phyloP scores from a whole-genome alignment of 2,113 vertebrate species.

The Sorex araneus region DNA sequence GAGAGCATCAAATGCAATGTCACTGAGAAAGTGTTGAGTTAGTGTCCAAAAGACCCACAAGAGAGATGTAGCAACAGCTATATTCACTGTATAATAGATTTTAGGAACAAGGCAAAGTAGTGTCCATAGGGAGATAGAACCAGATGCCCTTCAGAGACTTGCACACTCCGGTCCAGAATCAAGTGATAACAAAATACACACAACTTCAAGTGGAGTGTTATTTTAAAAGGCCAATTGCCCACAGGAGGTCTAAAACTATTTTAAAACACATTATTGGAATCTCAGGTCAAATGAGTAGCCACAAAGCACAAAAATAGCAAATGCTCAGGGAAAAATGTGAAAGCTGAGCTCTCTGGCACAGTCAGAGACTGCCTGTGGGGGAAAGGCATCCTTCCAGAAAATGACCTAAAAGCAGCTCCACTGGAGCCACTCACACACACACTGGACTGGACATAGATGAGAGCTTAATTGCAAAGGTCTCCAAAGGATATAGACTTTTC shows the following conservation, averaged over 20 bases:
- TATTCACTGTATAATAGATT: neutral
- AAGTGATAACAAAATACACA: neutral
- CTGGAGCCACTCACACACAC: neutral
- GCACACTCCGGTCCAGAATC: neutral
- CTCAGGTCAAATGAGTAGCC: constrained; percentile 51
- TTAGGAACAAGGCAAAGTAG: too few relatives aligned
- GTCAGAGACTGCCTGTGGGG: constrained; percentile 17
- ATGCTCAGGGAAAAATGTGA: constrained; percentile 44
- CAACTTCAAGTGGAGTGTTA: neutral
- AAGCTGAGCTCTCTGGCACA: neutral
- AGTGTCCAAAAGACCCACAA: neutral
- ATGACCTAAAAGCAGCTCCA: constrained; percentile 24
- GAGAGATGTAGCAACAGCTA: neutral
- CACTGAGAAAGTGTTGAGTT: neutral
- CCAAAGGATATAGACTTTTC: neutral
- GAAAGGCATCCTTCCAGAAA: constrained; percentile 65
- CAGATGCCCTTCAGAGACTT: neutral
- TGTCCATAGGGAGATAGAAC: too few relatives aligned
- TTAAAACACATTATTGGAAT: constrained; percentile 59
- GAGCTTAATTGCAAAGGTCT: constrained; percentile 54
- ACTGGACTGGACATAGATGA: constrained; percentile 12
- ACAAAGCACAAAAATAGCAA: constrained; percentile 24
- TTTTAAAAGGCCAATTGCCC: neutral
- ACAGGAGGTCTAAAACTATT: constrained; percentile 48
- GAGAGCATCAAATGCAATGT: neutral